Conservation (phyloP, 2,797 vertebrate genomes). For the Hydrophis major region DNA sequence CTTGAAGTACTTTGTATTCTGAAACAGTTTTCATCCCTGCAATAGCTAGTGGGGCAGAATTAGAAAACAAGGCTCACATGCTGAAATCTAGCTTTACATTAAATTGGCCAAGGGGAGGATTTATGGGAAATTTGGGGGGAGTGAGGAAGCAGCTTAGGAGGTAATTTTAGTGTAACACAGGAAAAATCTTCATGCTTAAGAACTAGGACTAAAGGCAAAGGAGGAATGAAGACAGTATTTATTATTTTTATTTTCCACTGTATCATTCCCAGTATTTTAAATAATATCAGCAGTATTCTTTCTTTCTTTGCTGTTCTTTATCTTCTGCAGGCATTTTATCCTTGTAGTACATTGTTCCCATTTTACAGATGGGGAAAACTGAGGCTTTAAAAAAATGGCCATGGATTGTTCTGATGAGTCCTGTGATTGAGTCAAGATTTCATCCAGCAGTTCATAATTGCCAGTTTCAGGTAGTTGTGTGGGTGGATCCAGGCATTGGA, state of each 20-base stretch:
- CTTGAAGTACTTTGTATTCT: background rate
- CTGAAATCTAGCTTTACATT: background rate
- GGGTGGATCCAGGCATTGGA: background rate
- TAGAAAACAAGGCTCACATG: background rate
- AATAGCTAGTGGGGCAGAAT: background rate
- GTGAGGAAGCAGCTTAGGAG: background rate
- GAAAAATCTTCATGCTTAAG: background rate
- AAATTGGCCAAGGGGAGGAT: background rate
- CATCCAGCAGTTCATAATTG: background rate
- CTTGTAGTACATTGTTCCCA: background rate
- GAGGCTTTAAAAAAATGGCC: background rate
- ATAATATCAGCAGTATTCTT: background rate
- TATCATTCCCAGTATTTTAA: background rate
- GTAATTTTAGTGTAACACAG: background rate
- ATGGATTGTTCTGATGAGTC: background rate
- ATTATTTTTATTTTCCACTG: background rate
- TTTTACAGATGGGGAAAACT: conserved; percentile 19
- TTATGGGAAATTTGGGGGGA: background rate
- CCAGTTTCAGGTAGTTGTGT: background rate
- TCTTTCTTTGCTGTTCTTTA: background rate
- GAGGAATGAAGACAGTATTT: background rate
- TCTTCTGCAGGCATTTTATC: background rate
- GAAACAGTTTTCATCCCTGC: background rate
- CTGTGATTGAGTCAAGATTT: background rate
- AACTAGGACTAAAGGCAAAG: background rate